Percentiles rank a stretch among this genome's conserved stretches.
Evolutionary conservation across 2,888 invertebrate species (phyloP).

Genomic region (Cheilosia pagana): DNA sequence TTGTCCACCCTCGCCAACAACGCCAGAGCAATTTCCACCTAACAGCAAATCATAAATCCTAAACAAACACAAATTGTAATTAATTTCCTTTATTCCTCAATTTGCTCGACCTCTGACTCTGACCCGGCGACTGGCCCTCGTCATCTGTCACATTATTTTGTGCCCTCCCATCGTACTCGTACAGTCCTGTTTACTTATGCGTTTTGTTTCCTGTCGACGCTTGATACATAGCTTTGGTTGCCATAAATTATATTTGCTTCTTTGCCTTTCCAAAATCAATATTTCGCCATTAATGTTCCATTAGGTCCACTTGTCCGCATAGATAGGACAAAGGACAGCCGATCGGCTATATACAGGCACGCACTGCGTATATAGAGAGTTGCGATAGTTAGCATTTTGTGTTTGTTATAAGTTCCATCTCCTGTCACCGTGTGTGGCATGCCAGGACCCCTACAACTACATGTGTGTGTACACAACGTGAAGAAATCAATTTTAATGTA

Average conservation of each 20-base stretch:
- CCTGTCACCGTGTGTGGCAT: background rate
- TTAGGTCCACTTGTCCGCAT: constrained; percentile 58
- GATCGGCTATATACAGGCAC: too few species aligned
- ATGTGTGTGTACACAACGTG: constrained; percentile 24
- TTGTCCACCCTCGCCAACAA: constrained; percentile 25
- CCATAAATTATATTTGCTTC: constrained; percentile 58
- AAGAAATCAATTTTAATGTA: constrained; percentile 65
- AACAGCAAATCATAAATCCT: constrained; percentile 57
- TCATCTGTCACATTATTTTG: constrained; percentile 44
- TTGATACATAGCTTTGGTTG: constrained; percentile 33
- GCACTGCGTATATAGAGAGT: background rate
- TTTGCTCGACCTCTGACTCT: constrained; percentile 22
- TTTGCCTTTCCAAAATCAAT: constrained; percentile 66
- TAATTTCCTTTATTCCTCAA: constrained; percentile 63
- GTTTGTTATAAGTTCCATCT: constrained; percentile 5
- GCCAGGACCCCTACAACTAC: background rate
- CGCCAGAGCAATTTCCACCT: constrained; percentile 24
- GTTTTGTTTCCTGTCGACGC: constrained; percentile 58
- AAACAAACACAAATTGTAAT: constrained; percentile 56
- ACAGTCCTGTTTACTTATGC: constrained; percentile 38
- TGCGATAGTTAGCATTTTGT: constrained; percentile 34
- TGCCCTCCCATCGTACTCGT: background rate
- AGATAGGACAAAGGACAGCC: background rate
- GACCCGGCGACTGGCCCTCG: background rate
- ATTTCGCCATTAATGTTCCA: constrained; percentile 67